Conservation (phyloP, 2,797 vertebrate species). For the Eospalax fontanierii region DNA sequence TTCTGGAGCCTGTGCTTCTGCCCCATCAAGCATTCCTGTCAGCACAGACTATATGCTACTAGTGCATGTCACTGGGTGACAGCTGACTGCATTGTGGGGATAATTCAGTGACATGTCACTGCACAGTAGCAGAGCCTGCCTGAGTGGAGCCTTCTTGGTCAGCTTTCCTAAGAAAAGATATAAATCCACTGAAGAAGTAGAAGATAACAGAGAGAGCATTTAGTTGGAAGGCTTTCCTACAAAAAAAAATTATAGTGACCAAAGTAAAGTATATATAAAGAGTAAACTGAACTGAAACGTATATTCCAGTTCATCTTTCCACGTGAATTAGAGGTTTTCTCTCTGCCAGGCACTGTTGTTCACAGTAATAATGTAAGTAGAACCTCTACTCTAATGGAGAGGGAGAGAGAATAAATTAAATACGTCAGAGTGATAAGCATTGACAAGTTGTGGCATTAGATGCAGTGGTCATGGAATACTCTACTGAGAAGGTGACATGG, state of each 20-base stretch:
- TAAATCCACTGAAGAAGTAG: neutral
- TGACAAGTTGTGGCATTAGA: neutral
- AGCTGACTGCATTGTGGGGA: neutral
- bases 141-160: neutral
- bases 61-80: neutral
- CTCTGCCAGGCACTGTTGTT: neutral
- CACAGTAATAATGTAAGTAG: neutral
- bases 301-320: neutral
- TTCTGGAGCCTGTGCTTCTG: neutral
- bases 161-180: neutral
- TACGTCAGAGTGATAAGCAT: neutral
- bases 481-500: neutral
- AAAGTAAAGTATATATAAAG: neutral
- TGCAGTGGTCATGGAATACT: neutral
- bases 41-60: rapidly evolving
- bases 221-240: neutral
- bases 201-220: neutral
- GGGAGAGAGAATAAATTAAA: neutral
- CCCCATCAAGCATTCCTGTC: neutral
- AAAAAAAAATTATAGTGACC: neutral
- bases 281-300: neutral
- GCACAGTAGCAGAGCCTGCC: neutral
- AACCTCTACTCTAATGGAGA: too few species aligned
- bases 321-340: neutral
- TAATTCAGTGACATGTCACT: neutral